phyloP scores from a whole-genome alignment of 2,113 vertebrate genomes.

The Tachysurus vachellii region DNA sequence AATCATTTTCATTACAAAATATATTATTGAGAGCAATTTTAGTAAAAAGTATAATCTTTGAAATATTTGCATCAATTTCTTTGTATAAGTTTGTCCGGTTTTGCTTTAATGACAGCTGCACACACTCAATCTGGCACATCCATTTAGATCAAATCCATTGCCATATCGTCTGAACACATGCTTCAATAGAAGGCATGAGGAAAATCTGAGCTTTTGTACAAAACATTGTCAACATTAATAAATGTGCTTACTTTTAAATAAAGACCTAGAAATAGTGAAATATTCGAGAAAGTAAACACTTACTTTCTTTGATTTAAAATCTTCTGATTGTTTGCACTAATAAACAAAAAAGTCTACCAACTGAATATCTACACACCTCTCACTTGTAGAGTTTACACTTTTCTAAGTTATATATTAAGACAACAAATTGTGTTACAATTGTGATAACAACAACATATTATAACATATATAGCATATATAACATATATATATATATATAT shows the following conservation, averaged over 20 bases:
- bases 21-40: background rate
- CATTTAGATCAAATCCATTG: background rate
- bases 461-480: no score
- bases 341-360: background rate
- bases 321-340: background rate
- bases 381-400: background rate
- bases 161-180: background rate
- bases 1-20: background rate
- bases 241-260: background rate
- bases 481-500: no score
- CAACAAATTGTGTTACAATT: no score
- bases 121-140: background rate
- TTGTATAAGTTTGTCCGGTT: background rate
- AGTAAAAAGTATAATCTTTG: background rate
- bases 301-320: background rate
- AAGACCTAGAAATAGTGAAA: background rate
- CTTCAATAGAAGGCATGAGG: background rate
- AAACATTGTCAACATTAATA: background rate
- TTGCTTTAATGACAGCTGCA: background rate
- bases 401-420: background rate
- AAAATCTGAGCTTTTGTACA: background rate
- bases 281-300: background rate
- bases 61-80: background rate
- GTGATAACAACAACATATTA: no score
- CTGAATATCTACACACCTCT: background rate